Conservation (phyloP, 2,888 invertebrate species). For the Chaetoderma sp. region DNA sequence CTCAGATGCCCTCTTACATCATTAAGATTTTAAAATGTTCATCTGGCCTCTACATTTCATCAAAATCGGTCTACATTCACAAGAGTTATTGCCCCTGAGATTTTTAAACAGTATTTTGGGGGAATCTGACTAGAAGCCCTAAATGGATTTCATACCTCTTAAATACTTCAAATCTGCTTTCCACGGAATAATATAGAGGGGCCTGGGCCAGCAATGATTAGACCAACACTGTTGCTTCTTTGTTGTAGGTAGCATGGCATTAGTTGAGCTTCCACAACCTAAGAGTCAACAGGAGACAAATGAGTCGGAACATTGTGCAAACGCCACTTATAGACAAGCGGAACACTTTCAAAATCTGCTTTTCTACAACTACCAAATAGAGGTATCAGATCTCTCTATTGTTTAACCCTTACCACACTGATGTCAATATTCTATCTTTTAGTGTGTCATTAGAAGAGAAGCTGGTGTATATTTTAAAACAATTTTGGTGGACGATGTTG, state of each 20-base stretch:
- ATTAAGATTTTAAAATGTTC: too few relatives aligned
- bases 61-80: too few relatives aligned
- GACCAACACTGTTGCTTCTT: background rate
- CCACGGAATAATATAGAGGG: background rate
- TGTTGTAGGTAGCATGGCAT: slow-evolving; percentile 51
- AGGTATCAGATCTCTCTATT: slow-evolving; percentile 47
- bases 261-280: slow-evolving; percentile 49
- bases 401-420: too few relatives aligned
- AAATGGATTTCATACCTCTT: background rate
- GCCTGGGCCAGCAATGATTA: background rate
- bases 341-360: slow-evolving; percentile 61
- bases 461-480: too few relatives aligned
- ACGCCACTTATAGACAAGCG: slow-evolving; percentile 50
- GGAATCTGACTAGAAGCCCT: too few relatives aligned
- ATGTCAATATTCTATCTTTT: too few relatives aligned
- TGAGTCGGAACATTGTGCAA: slow-evolving; percentile 11
- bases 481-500: background rate
- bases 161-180: background rate
- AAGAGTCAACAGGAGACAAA: too few relatives aligned
- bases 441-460: too few relatives aligned
- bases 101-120: too few relatives aligned
- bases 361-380: slow-evolving; percentile 59
- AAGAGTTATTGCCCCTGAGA: too few relatives aligned
- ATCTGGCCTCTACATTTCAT: too few relatives aligned
- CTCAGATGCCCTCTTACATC: too few relatives aligned